phyloP scores from a whole-genome alignment of 2,113 vertebrate genomes.

The Gambusia affinis region DNA sequence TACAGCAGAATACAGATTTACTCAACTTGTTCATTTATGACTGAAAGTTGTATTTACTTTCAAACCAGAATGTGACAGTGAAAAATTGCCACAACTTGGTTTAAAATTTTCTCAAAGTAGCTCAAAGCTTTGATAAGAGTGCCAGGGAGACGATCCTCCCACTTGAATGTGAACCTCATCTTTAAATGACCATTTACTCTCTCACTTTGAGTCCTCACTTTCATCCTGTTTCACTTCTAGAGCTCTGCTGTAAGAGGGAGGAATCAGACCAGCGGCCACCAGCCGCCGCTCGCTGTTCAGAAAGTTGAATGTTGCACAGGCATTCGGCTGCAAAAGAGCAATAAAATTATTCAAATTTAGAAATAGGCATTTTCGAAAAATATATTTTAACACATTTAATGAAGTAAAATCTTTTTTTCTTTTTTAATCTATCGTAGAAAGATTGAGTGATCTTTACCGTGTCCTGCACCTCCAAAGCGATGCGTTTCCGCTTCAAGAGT shows the following conservation, averaged over 20 bases:
- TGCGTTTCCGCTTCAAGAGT: constrained; percentile 84
- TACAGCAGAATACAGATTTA: constrained; percentile 11
- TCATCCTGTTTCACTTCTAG: constrained; percentile 47
- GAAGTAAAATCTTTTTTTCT: neutral
- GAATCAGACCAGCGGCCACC: constrained; percentile 90
- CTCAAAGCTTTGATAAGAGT: neutral
- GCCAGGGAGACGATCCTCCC: neutral
- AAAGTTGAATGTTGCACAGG: constrained; percentile 97
- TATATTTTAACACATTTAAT: neutral
- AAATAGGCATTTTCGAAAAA: neutral
- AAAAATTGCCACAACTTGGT: neutral
- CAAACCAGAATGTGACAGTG: neutral
- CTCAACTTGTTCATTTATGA: neutral
- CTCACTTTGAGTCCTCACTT: neutral
- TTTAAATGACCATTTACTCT: constrained; percentile 9
- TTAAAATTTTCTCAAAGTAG: neutral
- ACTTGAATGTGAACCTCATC: neutral
- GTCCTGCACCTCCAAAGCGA: constrained; percentile 93
- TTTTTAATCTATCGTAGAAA: neutral
- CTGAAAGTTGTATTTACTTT: constrained; percentile 7
- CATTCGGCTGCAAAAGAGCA: constrained; percentile 84
- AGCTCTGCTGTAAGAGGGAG: constrained; percentile 69
- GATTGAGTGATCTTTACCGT: constrained; percentile 80
- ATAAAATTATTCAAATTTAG: neutral
- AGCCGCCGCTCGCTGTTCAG: constrained; percentile 84